A percentile compares a stretch with the other conserved stretches of the same genome.
Evolutionary conservation across 2,888 invertebrate genomes (phyloP).

Genomic region (Trachelus iudaicus): DNA sequence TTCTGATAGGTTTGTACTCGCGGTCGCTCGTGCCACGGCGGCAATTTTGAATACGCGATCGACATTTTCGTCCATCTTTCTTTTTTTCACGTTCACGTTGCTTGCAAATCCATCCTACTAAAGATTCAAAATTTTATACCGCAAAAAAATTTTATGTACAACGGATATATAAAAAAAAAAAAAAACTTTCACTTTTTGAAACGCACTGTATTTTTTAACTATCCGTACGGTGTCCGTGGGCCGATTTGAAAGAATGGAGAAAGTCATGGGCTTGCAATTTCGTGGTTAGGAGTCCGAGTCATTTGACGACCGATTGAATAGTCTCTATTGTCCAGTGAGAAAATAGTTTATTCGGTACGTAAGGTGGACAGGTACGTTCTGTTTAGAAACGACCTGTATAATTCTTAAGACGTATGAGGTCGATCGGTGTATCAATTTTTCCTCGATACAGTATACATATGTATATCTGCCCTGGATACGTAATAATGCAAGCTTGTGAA

Average conservation of each 20-base stretch:
- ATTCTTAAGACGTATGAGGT: background rate
- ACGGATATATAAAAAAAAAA: background rate
- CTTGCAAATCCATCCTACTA: background rate
- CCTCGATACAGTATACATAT: background rate
- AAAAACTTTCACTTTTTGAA: background rate
- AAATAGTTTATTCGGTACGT: background rate
- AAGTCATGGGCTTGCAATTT: slow-evolving; percentile 60
- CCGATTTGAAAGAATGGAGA: slow-evolving; percentile 36
- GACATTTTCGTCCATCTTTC: background rate
- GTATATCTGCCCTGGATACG: background rate
- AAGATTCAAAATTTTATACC: rapidly evolving
- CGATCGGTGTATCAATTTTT: background rate
- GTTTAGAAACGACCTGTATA: background rate
- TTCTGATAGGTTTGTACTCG: slow-evolving; percentile 42
- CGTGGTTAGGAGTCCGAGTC: background rate
- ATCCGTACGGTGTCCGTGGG: background rate
- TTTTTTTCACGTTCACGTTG: background rate
- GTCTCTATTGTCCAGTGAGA: background rate
- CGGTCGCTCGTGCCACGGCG: background rate
- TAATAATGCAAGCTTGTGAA: background rate
- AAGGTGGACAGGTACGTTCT: background rate
- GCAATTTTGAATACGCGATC: background rate
- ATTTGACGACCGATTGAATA: background rate
- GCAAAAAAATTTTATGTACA: too few species aligned
- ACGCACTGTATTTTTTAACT: background rate